These are phyloP conservation scores for Acanthosepion esculentum DNA, from an alignment of 2,888 invertebrate species.

Conservation along the genomic window DNA sequence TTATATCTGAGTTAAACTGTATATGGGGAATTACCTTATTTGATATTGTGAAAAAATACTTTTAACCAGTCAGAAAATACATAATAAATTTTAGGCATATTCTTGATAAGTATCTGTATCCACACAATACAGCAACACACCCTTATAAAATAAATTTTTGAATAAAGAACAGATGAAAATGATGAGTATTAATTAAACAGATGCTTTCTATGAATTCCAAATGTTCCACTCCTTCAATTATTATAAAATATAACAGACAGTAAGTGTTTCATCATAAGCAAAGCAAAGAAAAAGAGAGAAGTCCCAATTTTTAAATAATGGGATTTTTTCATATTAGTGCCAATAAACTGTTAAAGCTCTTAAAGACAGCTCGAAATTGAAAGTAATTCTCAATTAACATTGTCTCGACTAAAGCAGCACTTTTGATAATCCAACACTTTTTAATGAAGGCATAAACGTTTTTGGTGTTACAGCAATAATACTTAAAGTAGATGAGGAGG, in stretches of 20 bases:
- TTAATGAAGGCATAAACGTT: neutral
- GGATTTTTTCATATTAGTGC: neutral
- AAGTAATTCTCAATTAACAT: slow-evolving; percentile 33
- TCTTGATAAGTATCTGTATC: neutral
- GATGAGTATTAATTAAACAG: too few species aligned
- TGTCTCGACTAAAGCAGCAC: neutral
- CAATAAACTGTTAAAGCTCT: slow-evolving; percentile 2
- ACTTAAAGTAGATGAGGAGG: neutral
- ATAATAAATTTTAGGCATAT: neutral
- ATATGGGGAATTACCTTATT: too few species aligned
- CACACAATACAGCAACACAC: too few species aligned
- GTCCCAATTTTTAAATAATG: neutral
- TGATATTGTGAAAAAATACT: neutral
- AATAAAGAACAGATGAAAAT: too few species aligned
- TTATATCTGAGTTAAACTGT: too few species aligned
- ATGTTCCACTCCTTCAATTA: too few species aligned
- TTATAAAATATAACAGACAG: neutral
- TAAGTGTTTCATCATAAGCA: neutral
- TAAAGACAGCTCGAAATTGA: neutral
- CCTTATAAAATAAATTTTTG: too few species aligned
- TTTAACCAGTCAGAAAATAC: neutral
- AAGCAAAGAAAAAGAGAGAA: neutral
- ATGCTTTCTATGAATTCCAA: too few species aligned
- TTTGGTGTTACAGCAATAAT: neutral
- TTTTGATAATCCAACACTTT: neutral